phyloP scores from a whole-genome alignment of 2,113 vertebrate species.

The Potamarius usumacintae region DNA sequence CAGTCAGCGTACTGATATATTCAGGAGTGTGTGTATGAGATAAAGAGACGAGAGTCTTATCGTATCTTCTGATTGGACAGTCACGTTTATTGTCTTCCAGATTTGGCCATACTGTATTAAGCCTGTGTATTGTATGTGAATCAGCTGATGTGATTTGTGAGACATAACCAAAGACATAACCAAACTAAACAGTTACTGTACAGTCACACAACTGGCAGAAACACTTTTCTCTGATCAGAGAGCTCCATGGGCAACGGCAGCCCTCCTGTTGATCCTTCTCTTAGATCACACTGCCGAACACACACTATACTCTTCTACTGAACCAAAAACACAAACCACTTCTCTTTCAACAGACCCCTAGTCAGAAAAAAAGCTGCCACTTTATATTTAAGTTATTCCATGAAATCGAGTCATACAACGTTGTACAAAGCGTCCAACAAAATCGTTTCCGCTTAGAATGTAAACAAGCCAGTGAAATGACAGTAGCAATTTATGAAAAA shows the following conservation, averaged over 20 bases:
- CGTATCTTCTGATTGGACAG: background rate
- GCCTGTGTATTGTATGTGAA: background rate
- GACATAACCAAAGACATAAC: background rate
- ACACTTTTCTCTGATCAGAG: background rate
- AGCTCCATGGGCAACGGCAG: background rate
- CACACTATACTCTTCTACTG: background rate
- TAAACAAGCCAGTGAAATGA: too few species aligned
- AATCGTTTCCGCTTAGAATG: too few species aligned
- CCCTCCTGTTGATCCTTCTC: constrained; percentile 4
- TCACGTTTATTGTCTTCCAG: background rate
- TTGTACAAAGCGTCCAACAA: too few species aligned
- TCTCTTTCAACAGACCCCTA: background rate
- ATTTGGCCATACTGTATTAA: background rate
- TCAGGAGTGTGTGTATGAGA: background rate
- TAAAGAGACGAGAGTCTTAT: background rate
- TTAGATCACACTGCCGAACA: background rate
- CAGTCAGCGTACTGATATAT: constrained; percentile 47
- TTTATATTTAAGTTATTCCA: background rate
- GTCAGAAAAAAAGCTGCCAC: background rate
- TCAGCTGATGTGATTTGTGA: background rate
- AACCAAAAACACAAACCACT: background rate
- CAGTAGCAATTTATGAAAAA: too few species aligned
- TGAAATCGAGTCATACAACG: too few species aligned
- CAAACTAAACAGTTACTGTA: background rate
- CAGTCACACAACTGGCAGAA: background rate